Evolutionary conservation across 2,797 vertebrate species (phyloP), one percentile per base, ranked within the genome.

Genomic region (Heliangelus exortis): DNA sequence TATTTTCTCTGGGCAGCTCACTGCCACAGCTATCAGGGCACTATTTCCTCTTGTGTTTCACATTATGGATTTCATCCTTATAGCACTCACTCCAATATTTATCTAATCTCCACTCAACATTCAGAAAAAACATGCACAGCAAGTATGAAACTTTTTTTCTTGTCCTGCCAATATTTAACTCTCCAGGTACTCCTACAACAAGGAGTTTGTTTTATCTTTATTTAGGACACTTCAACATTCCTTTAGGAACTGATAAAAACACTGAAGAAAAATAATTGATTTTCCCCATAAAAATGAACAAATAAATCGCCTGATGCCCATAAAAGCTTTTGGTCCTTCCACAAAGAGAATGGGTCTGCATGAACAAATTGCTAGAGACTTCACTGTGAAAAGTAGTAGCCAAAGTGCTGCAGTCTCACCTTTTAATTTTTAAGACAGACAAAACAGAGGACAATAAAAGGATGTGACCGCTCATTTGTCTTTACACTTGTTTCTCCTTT

Each of bases 401-500:
- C 55, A 45, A 63, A 77, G 41, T 39, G 29, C 41, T 84, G 41
- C 29, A 51, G n/a, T 61, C 71, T 72, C 48, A 57, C 47, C 53
- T 55, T 75, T 45, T 55, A n/a, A 16, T 68, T 75, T 17, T 36
- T 65, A 34, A 34, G 62, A 36, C 25, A 67, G n/a, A 33, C 5
- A 61, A 74, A 82, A 19, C 0, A 34, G 15, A 61, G 25, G 15
- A 31, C 29, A 83, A 20, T 7, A 28, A 62, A 50, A 31, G 16
- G 80, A 54, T 9, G 29, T 4, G 17, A 36, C n/a, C 0, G 0
- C 39, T 54, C 21, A 68, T 5, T 41, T 41, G 39, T 41, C 36
- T 83, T 71, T 28, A 23, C 21, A 16, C 6, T 85, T 53, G 15
- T 51, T 39, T 33, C 39, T 53, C 15, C n/a, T 67, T 47, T 73